These are phyloP conservation scores for Trichogramma dendrolimi DNA, from an alignment of 2,888 invertebrate genomes.

Conservation along the genomic window DNA sequence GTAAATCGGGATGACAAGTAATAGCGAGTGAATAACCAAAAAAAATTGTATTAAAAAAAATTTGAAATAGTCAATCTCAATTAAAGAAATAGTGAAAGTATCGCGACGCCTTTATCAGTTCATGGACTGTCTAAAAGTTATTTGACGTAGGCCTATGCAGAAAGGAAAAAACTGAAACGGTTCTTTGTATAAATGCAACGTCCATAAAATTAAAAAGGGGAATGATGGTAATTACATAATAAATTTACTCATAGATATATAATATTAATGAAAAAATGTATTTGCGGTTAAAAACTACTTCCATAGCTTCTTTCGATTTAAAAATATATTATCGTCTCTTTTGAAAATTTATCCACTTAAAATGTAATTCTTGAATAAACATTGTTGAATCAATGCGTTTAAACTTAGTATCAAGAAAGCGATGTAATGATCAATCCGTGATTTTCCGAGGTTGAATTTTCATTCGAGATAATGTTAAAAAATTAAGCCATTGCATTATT, in stretches of 20 bases:
- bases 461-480: too few species aligned
- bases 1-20: neutral
- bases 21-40: neutral
- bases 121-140: constrained; percentile 44
- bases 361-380: too few species aligned
- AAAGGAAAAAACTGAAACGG: neutral
- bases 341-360: neutral
- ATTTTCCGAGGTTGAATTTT: too few species aligned
- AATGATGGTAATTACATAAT: constrained; percentile 11
- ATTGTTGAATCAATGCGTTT: too few species aligned
- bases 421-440: too few species aligned
- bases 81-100: constrained; percentile 18
- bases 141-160: constrained; percentile 39
- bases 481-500: too few species aligned
- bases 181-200: constrained; percentile 34
- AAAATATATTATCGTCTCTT: constrained; percentile 32
- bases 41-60: neutral
- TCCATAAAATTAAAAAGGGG: constrained; percentile 32
- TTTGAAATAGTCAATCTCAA: constrained; percentile 5
- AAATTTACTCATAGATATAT: constrained; percentile 35
- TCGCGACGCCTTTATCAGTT: constrained; percentile 45
- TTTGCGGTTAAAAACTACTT: constrained; percentile 33
- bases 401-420: too few species aligned
- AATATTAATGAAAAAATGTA: constrained; percentile 31
- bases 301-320: constrained; percentile 26